Conservation (phyloP, 2,797 vertebrate species). For the Chrysolophus pictus region DNA sequence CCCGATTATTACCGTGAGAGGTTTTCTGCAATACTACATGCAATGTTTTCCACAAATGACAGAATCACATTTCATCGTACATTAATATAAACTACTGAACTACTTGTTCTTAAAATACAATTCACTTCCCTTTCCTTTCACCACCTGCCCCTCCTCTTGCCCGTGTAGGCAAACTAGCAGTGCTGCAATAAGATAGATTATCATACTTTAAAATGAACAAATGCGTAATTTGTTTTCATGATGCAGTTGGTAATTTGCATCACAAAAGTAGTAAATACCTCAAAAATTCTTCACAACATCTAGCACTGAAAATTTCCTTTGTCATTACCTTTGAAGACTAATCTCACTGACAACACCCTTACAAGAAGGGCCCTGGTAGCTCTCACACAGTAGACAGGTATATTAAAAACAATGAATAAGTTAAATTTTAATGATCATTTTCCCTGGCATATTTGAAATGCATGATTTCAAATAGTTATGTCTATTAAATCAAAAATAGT, state of each 20-base stretch:
- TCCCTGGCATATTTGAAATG: background rate
- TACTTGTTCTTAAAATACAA: background rate
- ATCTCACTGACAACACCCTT: background rate
- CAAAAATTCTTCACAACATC: background rate
- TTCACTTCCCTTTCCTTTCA: background rate
- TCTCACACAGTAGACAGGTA: background rate
- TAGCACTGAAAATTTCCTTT: background rate
- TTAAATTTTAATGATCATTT: background rate
- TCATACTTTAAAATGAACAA: background rate
- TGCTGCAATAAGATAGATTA: background rate
- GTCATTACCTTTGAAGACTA: background rate
- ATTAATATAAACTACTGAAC: background rate
- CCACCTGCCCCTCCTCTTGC: background rate
- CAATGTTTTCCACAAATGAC: background rate
- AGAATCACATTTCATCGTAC: background rate
- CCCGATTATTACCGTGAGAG: background rate
- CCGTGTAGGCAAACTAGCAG: background rate
- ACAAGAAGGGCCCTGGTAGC: background rate
- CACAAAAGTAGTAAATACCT: background rate
- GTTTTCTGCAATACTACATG: background rate
- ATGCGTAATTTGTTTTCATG: background rate
- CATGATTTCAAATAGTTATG: background rate
- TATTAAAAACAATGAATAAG: background rate
- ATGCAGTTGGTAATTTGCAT: background rate
- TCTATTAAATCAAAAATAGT: background rate